Percentiles rank a stretch among this genome's conserved stretches.
Conservation (phyloP, 2,888 invertebrate species). For the Dyspetes luteomarginatus region DNA sequence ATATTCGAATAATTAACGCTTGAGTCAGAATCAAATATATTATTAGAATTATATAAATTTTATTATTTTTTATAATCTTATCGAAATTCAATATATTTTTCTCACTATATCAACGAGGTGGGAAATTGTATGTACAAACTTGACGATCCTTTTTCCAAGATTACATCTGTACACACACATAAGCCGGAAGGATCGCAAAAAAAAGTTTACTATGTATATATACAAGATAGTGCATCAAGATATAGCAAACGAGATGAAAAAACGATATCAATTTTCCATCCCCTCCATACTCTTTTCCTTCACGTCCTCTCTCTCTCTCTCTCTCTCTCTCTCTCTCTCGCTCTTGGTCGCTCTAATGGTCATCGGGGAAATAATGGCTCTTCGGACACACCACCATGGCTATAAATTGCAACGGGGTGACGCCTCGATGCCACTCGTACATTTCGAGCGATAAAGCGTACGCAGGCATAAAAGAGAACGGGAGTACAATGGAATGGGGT, state of each 20-base stretch:
- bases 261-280: slow-evolving; percentile 68
- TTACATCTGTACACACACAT: background rate
- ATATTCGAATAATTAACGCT: too few relatives aligned
- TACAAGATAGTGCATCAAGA: slow-evolving; percentile 11
- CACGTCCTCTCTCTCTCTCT: slow-evolving; percentile 35
- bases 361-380: slow-evolving; percentile 67
- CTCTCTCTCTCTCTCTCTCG: slow-evolving; percentile 26
- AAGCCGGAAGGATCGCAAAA: background rate
- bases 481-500: slow-evolving; percentile 35
- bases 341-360: slow-evolving; percentile 62
- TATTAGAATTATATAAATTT: too few relatives aligned
- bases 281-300: slow-evolving; percentile 50
- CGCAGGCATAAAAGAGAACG: slow-evolving; percentile 59
- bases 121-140: background rate
- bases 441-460: slow-evolving; percentile 71
- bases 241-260: slow-evolving; percentile 56
- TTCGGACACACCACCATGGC: slow-evolving; percentile 60
- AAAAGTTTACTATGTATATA: slow-evolving; percentile 21
- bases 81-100: too few relatives aligned
- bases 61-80: too few relatives aligned
- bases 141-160: background rate
- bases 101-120: too few relatives aligned
- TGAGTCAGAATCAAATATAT: too few relatives aligned
- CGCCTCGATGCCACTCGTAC: slow-evolving; percentile 73
- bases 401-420: slow-evolving; percentile 71